Evolutionary conservation across 2,113 vertebrate genomes (phyloP), one percentile per base, ranked within the genome.

Genomic region (Panthera tigris): DNA sequence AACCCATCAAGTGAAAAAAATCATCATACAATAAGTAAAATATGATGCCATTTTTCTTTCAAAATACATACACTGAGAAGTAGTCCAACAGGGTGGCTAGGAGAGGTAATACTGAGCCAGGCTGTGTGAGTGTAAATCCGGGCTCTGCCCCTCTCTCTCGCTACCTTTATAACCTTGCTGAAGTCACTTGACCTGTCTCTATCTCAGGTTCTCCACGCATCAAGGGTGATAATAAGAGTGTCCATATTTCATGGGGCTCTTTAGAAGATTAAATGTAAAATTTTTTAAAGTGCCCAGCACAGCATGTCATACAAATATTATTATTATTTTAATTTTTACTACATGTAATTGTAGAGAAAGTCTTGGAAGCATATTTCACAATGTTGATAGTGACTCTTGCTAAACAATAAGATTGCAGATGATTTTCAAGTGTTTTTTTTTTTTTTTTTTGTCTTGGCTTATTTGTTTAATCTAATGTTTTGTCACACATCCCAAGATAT

Each of bases 401-500:
- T 97, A 94, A 90, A 66, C 92, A 71, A 57, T 61, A 97, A 94
- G 85, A 94, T 2, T 84, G 57, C 8, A 66, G 69, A 81, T 7
- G 48, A 87, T 95, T 90, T 95, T 92, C 82, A 29, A 97, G n/a
- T 80, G 23, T 23, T 39, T 39, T 39, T 4, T 39, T 39, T 94
- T 80, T 55, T 63, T 52, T 23, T 61, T 61, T 61, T 23, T 61
- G 8, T 61, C 66, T 45, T 82, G 45, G 87, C 55, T 93, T 95
- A 52, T 96, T 96, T 97, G 87, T 96, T 96, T 97, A 97, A 83
- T 84, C 39, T 92, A 71, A 61, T 88, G 69, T 92, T 96, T 97
- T 86, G 76, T 97, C 84, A 97, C 76, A 92, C 31, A 63, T 83
- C 82, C 5, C 48, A 89, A 96, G 80, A 65, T n/a, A 74, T 27